Evolutionary conservation across 2,888 invertebrate genomes (phyloP).

Genomic region (Oconnorella tubifera): DNA sequence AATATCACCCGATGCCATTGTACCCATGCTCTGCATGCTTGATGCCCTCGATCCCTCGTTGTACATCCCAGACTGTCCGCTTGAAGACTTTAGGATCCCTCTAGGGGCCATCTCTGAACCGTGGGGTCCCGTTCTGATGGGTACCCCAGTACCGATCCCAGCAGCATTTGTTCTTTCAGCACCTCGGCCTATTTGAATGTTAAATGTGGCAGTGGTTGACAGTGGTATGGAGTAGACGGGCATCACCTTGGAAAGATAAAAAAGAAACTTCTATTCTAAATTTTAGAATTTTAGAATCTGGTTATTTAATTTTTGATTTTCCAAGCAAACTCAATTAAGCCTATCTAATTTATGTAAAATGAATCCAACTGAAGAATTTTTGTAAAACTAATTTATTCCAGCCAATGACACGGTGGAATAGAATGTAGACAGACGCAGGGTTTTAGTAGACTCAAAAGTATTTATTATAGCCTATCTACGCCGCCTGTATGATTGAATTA

Average conservation of each 20-base stretch:
- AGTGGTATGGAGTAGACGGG: slow-evolving; percentile 23
- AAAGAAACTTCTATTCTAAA: too few relatives aligned
- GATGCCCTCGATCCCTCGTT: not conserved
- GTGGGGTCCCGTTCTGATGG: not conserved
- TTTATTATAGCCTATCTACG: too few relatives aligned
- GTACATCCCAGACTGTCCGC: not conserved
- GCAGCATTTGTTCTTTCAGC: not conserved
- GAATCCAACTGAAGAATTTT: too few relatives aligned
- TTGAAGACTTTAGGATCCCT: not conserved
- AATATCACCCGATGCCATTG: not conserved
- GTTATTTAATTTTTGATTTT: too few relatives aligned
- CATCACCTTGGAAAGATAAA: slow-evolving; percentile 11
- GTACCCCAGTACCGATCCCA: slow-evolving; percentile 1
- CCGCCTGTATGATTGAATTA: too few relatives aligned
- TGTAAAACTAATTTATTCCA: too few relatives aligned
- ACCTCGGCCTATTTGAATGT: slow-evolving; percentile 14
- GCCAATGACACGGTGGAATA: too few relatives aligned
- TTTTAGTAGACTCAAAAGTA: too few relatives aligned
- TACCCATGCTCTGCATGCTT: not conserved
- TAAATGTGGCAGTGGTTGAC: slow-evolving; percentile 22
- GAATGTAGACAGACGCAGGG: too few relatives aligned
- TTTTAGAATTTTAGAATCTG: too few relatives aligned
- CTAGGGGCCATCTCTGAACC: not conserved
- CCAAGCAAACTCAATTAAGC: too few relatives aligned
- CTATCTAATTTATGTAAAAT: too few relatives aligned